Conservation (phyloP, 2,888 invertebrate species). For the Coleophora deauratella region DNA sequence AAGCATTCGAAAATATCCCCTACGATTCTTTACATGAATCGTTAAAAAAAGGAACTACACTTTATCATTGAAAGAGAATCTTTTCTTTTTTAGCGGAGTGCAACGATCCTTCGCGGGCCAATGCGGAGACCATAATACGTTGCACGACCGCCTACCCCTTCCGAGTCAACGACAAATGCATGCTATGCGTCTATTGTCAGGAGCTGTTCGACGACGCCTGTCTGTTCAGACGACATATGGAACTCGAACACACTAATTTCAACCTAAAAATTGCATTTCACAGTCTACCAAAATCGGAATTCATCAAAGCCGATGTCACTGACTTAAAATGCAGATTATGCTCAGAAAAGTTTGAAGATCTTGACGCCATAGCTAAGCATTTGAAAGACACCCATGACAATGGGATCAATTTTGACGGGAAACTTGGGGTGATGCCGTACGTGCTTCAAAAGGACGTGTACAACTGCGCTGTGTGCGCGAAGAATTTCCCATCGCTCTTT, state of each 20-base stretch:
- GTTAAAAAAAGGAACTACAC: constrained; percentile 7
- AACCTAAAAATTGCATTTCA: constrained; percentile 50
- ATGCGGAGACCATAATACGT: constrained; percentile 52
- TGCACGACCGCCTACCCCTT: constrained; percentile 62
- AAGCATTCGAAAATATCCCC: neutral
- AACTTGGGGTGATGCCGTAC: constrained; percentile 58
- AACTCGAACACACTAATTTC: constrained; percentile 45
- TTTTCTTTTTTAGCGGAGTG: constrained; percentile 62
- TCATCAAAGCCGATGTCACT: constrained; percentile 53
- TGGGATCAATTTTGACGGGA: constrained; percentile 31
- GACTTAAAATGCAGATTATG: constrained; percentile 47
- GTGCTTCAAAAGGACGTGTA: constrained; percentile 38
- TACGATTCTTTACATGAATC: constrained; percentile 1
- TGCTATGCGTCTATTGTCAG: constrained; percentile 62
- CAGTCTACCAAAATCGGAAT: constrained; percentile 53
- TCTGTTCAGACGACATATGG: constrained; percentile 47
- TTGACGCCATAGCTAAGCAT: constrained; percentile 42
- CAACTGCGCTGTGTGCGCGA: constrained; percentile 49
- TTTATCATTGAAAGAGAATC: constrained; percentile 3
- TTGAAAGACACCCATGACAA: constrained; percentile 31
- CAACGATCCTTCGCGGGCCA: constrained; percentile 51
- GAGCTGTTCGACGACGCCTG: constrained; percentile 52
- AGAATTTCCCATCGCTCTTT: constrained; percentile 46
- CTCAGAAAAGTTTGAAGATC: constrained; percentile 20
- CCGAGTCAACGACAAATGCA: constrained; percentile 57